phyloP scores from a whole-genome alignment of 1,140 invertebrate genomes.

The Oreohelix idahoensis region DNA sequence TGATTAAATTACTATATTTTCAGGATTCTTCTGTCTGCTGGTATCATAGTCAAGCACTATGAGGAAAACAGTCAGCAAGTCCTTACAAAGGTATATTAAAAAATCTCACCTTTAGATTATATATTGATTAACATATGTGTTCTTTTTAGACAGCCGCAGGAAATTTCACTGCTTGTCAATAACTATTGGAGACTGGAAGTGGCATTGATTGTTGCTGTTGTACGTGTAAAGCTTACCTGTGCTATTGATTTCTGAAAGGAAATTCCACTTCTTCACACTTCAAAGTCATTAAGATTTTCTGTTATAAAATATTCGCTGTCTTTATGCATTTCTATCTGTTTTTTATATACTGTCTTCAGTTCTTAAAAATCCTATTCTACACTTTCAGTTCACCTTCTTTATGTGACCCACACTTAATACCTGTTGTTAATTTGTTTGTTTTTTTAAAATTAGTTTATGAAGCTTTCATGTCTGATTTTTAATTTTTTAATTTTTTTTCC shows the following conservation, averaged over 20 bases:
- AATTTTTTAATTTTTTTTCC: too few relatives aligned
- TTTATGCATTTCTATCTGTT: too few relatives aligned
- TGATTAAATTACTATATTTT: constrained; percentile 26
- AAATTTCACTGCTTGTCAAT: background rate
- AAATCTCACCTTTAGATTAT: background rate
- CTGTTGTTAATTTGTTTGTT: too few relatives aligned
- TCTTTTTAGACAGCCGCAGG: background rate
- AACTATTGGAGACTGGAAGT: background rate
- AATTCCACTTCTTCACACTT: too few relatives aligned
- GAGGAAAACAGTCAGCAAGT: constrained; percentile 58
- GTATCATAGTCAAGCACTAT: constrained; percentile 58
- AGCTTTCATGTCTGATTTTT: too few relatives aligned
- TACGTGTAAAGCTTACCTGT: background rate
- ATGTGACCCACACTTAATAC: too few relatives aligned
- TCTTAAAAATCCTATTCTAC: too few relatives aligned
- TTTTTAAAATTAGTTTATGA: too few relatives aligned
- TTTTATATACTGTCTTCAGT: too few relatives aligned
- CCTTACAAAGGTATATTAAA: constrained; percentile 51
- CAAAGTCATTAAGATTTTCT: too few relatives aligned
- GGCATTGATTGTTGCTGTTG: background rate
- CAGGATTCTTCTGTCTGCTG: constrained; percentile 59
- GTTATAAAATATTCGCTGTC: too few relatives aligned
- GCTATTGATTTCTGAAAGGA: background rate
- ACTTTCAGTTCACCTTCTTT: too few relatives aligned
- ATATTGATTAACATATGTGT: background rate